Base-by-base conservation (phyloP, 2,888 invertebrate species). In the Anthrax anthrax region DNA sequence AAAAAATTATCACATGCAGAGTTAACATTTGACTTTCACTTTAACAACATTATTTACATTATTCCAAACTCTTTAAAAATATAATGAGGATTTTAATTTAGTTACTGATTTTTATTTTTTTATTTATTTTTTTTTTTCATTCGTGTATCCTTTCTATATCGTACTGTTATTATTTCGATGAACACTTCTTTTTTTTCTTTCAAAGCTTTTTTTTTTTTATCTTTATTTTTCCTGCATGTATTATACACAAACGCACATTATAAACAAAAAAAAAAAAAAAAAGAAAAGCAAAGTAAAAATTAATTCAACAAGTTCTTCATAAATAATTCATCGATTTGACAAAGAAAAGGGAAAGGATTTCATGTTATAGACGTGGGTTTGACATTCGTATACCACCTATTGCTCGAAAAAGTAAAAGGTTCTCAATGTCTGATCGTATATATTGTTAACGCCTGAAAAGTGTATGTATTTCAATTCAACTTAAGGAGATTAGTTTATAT, bases 231-330 rank as follows among this genome's bases (percentile, higher is more conserved):
- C 8, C 8, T 23, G 23, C 8, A 6, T 8, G 23, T 23, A 23
- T 23, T 23, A 6, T 23, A 6, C 23, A 23, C n/a, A n/a, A n/a
- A n/a, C n/a, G n/a, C n/a, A n/a, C n/a, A n/a, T n/a, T n/a, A n/a
- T n/a, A n/a, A n/a, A n/a, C n/a, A n/a, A n/a, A n/a, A n/a, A n/a
- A n/a, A n/a, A n/a, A n/a, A n/a, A n/a, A n/a, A n/a, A n/a, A 23
- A 6, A 23, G 23, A 6, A 23, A 23, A 6, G 8, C 23, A 16
- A n/a, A 39, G 18, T 10, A 46, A n/a, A n/a, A 46, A 46, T 46
- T 46, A 46, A 46, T 46, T 46, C 46, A 46, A 46, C 46, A 46
- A 46, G 46, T 46, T 29, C 42, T 46, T 46, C 46, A 46, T 46
- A 46, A 46, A 46, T 46, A 46, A 46, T 46, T 46, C 46, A 46